Percentiles rank a stretch among this genome's conserved stretches.
phyloP scores from a whole-genome alignment of 2,888 invertebrate genomes.

The Eledona agricola region DNA sequence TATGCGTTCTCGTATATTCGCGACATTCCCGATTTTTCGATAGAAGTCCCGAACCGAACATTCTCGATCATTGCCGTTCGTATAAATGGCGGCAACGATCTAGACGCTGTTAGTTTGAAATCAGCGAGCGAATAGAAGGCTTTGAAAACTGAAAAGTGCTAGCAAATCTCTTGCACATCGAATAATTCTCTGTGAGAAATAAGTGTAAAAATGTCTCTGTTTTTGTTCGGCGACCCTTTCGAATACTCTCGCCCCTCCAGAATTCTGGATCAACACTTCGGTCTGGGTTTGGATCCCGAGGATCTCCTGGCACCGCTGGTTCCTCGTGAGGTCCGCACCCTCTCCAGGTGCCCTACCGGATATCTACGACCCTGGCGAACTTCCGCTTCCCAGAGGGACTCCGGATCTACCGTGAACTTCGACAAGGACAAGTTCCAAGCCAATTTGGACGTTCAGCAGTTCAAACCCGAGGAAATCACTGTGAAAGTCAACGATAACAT shows the following conservation, averaged over 20 bases:
- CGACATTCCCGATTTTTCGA: too few relatives aligned
- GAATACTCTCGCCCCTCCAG: conserved; percentile 44
- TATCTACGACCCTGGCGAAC: conserved; percentile 64
- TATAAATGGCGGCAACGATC: too few relatives aligned
- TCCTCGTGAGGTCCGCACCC: conserved; percentile 45
- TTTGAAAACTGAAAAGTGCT: too few relatives aligned
- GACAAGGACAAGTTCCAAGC: conserved; percentile 5
- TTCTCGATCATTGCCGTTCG: too few relatives aligned
- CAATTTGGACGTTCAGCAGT: conserved; percentile 68
- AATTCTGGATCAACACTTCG: conserved; percentile 61
- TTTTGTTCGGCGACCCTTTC: conserved; percentile 13
- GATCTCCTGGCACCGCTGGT: conserved; percentile 58
- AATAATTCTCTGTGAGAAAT: too few relatives aligned
- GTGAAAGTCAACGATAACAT: conserved; percentile 74
- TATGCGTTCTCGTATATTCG: too few relatives aligned
- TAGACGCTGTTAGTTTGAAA: too few relatives aligned
- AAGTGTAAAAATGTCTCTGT: too few relatives aligned
- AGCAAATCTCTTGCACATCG: too few relatives aligned
- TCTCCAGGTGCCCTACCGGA: neutral
- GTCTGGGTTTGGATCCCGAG: conserved; percentile 60
- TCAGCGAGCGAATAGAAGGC: too few relatives aligned
- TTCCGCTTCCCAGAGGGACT: neutral
- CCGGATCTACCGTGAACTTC: conserved; percentile 3
- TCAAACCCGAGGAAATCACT: conserved; percentile 77
- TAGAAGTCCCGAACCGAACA: too few relatives aligned